Percentiles rank a stretch among this genome's conserved stretches.
Evolutionary conservation across 2,797 vertebrate species (phyloP).

Genomic region (Sebastes itinus): DNA sequence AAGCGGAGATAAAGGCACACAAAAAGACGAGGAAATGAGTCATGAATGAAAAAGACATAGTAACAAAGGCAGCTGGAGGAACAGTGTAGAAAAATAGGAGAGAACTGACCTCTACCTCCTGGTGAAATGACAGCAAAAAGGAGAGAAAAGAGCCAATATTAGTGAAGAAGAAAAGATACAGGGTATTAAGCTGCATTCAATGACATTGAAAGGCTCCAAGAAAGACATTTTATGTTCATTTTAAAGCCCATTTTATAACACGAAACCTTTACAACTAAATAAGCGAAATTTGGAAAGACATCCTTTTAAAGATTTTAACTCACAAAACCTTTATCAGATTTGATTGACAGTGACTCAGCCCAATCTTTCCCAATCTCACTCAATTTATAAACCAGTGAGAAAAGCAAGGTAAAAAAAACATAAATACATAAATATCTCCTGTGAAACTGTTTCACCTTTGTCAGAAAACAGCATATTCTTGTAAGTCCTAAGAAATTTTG

Average conservation of each 20-base stretch:
- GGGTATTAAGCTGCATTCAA: constrained; percentile 19
- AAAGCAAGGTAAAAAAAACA: not conserved
- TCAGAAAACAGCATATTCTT: not conserved
- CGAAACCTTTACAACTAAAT: not conserved
- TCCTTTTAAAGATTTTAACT: not conserved
- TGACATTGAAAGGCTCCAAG: not conserved
- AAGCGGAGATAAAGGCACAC: constrained; percentile 39
- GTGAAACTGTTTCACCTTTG: not conserved
- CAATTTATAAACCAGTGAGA: not conserved
- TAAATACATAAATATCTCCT: not conserved
- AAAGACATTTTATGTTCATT: constrained; percentile 4
- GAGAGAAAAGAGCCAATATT: constrained; percentile 66
- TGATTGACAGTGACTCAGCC: not conserved
- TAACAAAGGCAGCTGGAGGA: constrained; percentile 49
- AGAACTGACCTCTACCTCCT: constrained; percentile 95
- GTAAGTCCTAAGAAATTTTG: not conserved
- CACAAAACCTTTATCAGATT: not conserved
- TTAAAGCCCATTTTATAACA: not conserved
- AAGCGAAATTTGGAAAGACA: not conserved
- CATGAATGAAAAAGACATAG: constrained; percentile 54
- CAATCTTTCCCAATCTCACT: not conserved
- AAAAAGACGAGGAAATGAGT: constrained; percentile 46
- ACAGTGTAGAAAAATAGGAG: constrained; percentile 41
- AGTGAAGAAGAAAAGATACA: constrained; percentile 60
- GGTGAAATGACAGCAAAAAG: constrained; percentile 74